A percentile compares a stretch with the other conserved stretches of the same genome.
phyloP scores from a whole-genome alignment of 1,140 invertebrate genomes.

The Ceratitis capitata region DNA sequence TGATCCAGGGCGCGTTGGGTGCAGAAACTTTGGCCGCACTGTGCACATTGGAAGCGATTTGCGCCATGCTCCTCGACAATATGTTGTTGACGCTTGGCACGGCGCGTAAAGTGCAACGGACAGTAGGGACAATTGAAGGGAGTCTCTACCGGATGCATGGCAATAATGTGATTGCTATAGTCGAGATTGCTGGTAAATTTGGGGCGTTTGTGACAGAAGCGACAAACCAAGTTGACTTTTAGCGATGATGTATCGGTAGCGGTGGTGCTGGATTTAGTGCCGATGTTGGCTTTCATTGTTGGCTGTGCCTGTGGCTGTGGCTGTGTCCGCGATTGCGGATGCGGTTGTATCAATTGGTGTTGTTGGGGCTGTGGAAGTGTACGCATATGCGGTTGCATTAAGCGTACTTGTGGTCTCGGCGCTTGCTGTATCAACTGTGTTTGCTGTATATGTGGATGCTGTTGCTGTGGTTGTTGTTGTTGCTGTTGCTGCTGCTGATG shows the following conservation, averaged over 20 bases:
- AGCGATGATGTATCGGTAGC: not conserved
- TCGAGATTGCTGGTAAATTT: constrained; percentile 59
- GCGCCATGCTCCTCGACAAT: constrained; percentile 55
- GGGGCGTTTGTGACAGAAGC: constrained; percentile 60
- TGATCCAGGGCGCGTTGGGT: constrained; percentile 56
- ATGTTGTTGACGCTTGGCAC: constrained; percentile 57
- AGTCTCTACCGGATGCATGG: constrained; percentile 55
- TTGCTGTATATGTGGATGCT: constrained; percentile 25
- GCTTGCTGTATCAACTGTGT: constrained; percentile 30
- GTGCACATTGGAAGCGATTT: constrained; percentile 59
- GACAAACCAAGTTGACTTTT: constrained; percentile 52
- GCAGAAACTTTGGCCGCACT: constrained; percentile 57
- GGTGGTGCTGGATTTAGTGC: not conserved
- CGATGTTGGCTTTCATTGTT: constrained; percentile 42
- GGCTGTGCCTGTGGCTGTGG: constrained; percentile 40
- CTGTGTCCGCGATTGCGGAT: constrained; percentile 38
- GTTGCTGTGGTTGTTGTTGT: constrained; percentile 30
- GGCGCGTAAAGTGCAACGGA: constrained; percentile 51
- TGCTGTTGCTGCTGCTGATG: not conserved
- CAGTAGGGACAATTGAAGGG: constrained; percentile 61
- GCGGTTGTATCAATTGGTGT: constrained; percentile 44
- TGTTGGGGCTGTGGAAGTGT: constrained; percentile 30
- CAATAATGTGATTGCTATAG: constrained; percentile 60
- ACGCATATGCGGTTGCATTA: constrained; percentile 38
- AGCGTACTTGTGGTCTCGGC: constrained; percentile 41